A percentile compares a stretch with the other conserved stretches of the same genome.
phyloP scores from a whole-genome alignment of 1,140 invertebrate species.

The Caenorhabditis elegans region WBcel235 BX284605.5:8789001-8789500 shows the following conservation, averaged over 20 bases:
- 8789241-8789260: no score
- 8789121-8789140: slow-evolving; percentile 26
- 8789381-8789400: slow-evolving; percentile 1
- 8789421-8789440: background rate
- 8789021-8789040: slow-evolving; percentile 45
- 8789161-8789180: background rate
- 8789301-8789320: no score
- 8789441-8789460: slow-evolving; percentile 42
- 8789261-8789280: no score
- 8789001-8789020: slow-evolving; percentile 34
- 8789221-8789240: no score
- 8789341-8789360: background rate
- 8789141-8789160: background rate
- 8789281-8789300: no score
- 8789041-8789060: slow-evolving; percentile 5
- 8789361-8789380: background rate
- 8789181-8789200: background rate
- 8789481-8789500: slow-evolving; percentile 60
- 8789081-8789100: slow-evolving; percentile 14
- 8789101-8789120: slow-evolving; percentile 40
- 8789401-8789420: background rate
- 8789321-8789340: no score
- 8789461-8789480: slow-evolving; percentile 64
- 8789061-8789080: slow-evolving; percentile 19
- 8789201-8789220: background rate